Evolutionary conservation across 2,888 invertebrate species (phyloP), one percentile per base, ranked within the genome.

Genomic region (Drosophila mimetica): DNA sequence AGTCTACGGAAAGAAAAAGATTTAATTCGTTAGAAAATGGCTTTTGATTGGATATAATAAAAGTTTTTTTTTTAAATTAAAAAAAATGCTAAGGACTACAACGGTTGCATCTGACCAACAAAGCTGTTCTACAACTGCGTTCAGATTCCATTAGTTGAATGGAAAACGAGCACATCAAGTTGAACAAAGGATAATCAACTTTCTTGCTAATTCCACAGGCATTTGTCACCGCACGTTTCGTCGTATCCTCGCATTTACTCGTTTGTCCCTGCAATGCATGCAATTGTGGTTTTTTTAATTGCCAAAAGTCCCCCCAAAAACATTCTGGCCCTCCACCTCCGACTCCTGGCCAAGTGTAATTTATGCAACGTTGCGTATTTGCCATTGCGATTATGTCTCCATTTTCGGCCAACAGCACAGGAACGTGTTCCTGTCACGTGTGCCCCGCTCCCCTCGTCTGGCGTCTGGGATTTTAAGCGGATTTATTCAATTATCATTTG

Each of bases 401-500:
- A 80, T 74, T 82, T 76, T 65, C 22, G 42, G 37, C n/a, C 63
- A 44, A 61, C 42, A 44, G 39, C 54, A n/a, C 34, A 47, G 37
- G 67, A 69, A 60, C 67, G 74, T 70, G 72, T 72, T 74, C 53
- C 69, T 60, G 80, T 77, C 78, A 76, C 77, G 77, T 82, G 83
- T 58, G 36, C 60, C 52, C 52, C 32, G 41, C 32, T 39, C 60
- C 52, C 50, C 32, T 39, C 16, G 16, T 34, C 36, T 54, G 47
- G 41, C 42, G 72, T 67, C 74, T 80, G 74, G 69, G 54, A 59
- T 55, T 77, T 89, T 89, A 89, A 89, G 88, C 90, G 88, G 89
- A 88, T 89, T 89, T 89, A 78, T 76, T 79, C 84, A 89, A 89
- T 90, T 89, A 90, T 80, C 85, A 81, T 86, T 88, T 86, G 77